A percentile compares a stretch with the other conserved stretches of the same genome.
Conservation (phyloP, 92 coral and sea anemone species). For the Umimayanthus chanpuru region DNA sequence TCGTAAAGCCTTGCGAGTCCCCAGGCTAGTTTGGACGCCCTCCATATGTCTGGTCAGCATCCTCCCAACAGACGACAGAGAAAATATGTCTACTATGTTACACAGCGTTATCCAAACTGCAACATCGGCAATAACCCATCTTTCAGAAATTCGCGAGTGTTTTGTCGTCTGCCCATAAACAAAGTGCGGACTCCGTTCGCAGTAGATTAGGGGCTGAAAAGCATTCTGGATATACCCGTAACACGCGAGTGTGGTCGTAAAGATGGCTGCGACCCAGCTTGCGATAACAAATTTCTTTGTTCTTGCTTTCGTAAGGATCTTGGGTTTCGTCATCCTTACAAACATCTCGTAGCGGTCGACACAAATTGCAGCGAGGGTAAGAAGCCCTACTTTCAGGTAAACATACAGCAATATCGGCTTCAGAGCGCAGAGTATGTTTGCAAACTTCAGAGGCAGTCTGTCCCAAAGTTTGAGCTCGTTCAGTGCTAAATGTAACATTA, state of each 20-base stretch:
- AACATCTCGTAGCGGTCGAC: slow-evolving; percentile 44
- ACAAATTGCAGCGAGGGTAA: slow-evolving; percentile 39
- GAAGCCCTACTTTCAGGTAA: slow-evolving; percentile 42
- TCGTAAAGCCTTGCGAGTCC: slow-evolving; percentile 28
- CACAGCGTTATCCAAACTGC: slow-evolving; percentile 35
- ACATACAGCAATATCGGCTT: slow-evolving; percentile 35
- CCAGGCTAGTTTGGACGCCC: slow-evolving; percentile 26
- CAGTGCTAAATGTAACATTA: background rate
- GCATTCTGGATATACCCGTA: slow-evolving; percentile 46
- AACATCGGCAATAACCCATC: slow-evolving; percentile 31
- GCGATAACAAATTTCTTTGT: slow-evolving; percentile 22
- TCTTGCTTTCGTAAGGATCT: slow-evolving; percentile 19
- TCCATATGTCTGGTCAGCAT: slow-evolving; percentile 36
- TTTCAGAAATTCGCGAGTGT: slow-evolving; percentile 34
- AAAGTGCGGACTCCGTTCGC: slow-evolving; percentile 22
- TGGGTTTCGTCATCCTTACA: slow-evolving; percentile 34
- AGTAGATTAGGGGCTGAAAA: slow-evolving; percentile 31
- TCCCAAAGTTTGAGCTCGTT: slow-evolving; percentile 10
- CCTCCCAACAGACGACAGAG: slow-evolving; percentile 26
- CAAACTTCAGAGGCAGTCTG: background rate
- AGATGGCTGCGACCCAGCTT: slow-evolving; percentile 22
- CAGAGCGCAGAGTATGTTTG: slow-evolving; percentile 36
- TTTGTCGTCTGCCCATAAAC: slow-evolving; percentile 4
- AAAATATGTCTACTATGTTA: slow-evolving; percentile 16
- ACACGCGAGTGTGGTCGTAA: slow-evolving; percentile 27